Evolutionary conservation across 1,140 invertebrate species (phyloP).

Genomic region (Orchesella cincta): DNA sequence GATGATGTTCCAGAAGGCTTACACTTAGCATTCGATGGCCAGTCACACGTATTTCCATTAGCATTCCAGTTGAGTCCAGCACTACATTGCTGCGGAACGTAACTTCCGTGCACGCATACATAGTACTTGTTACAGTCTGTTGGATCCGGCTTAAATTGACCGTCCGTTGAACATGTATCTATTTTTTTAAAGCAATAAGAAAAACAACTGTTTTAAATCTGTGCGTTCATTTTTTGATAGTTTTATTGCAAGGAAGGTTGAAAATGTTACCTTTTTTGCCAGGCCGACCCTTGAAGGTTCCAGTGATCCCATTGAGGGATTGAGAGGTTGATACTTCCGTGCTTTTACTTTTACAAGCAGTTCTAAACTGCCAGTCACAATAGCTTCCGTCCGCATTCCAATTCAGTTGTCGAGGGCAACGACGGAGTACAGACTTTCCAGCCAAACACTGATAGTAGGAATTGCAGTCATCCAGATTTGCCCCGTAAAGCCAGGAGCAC

Average conservation of each 20-base stretch:
- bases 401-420: constrained; percentile 13
- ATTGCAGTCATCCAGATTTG: constrained; percentile 24
- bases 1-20: not conserved
- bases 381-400: constrained; percentile 27
- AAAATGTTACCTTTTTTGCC: too few relatives aligned
- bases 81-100: not conserved
- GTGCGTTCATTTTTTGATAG: not conserved
- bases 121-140: not conserved
- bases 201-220: not conserved
- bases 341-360: not conserved
- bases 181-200: not conserved
- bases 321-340: not conserved
- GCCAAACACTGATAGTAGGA: constrained; percentile 36
- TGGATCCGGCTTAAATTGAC: not conserved
- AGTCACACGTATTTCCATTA: not conserved
- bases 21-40: not conserved
- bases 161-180: not conserved
- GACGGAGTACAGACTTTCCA: not conserved
- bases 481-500: not conserved
- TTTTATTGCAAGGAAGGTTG: not conserved
- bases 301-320: not conserved
- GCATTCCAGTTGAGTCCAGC: not conserved
- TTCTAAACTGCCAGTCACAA: constrained; percentile 26
- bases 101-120: not conserved
- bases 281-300: not conserved